Conservation (phyloP, 2,113 vertebrate species). For the Eurystomus gularis region DNA sequence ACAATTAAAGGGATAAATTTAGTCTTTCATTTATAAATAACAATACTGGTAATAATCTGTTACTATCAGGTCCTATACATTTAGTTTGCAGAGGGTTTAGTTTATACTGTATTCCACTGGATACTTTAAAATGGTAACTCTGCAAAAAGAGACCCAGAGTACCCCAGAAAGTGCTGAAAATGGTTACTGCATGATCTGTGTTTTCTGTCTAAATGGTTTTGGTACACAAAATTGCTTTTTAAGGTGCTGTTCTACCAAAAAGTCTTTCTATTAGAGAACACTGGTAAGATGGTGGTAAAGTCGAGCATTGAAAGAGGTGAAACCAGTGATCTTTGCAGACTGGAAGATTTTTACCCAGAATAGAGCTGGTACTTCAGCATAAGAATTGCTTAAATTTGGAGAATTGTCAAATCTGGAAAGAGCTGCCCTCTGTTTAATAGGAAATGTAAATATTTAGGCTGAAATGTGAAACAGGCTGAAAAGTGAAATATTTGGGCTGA, state of each 20-base stretch:
- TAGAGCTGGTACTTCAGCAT: background rate
- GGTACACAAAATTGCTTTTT: background rate
- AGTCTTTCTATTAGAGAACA: background rate
- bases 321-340: background rate
- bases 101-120: background rate
- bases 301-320: fast-evolving
- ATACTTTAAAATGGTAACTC: background rate
- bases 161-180: background rate
- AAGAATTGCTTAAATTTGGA: background rate
- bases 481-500: constrained; percentile 36
- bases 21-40: too few relatives aligned
- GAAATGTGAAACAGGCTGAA: constrained; percentile 27
- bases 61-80: background rate
- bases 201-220: background rate
- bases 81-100: background rate
- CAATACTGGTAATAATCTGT: too few relatives aligned
- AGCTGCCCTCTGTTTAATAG: background rate
- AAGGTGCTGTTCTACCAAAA: background rate
- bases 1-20: background rate
- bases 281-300: background rate
- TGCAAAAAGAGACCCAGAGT: background rate
- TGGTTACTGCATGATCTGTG: background rate
- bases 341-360: background rate
- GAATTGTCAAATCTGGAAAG: background rate
- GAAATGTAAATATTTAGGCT: constrained; percentile 54